phyloP scores from a whole-genome alignment of 2,797 vertebrate genomes.

The Muscicapa striata region DNA sequence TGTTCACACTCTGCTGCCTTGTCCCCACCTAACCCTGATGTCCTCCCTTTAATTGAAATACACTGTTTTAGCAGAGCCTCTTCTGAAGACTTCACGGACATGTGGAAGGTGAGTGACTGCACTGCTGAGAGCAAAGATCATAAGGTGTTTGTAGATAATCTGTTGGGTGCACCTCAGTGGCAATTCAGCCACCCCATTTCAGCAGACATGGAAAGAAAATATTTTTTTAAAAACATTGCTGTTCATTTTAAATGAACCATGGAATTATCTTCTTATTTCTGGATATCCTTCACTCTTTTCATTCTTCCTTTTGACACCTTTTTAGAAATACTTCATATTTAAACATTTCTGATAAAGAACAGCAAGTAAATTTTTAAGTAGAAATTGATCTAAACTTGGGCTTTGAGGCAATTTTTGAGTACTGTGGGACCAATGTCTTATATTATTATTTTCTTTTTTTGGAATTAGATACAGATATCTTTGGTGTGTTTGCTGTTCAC shows the following conservation, averaged over 20 bases:
- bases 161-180: neutral
- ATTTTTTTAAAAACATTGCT: fast-evolving
- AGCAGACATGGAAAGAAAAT: neutral
- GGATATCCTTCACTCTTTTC: neutral
- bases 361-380: neutral
- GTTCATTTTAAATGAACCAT: neutral
- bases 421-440: neutral
- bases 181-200: neutral
- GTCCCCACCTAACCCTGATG: neutral
- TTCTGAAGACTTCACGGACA: neutral
- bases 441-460: neutral
- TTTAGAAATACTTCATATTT: neutral
- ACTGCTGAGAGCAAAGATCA: neutral
- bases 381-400: neutral
- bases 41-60: neutral
- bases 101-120: neutral
- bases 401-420: neutral
- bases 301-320: neutral
- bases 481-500: neutral
- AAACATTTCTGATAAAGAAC: neutral
- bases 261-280: neutral
- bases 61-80: neutral
- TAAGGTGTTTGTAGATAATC: neutral
- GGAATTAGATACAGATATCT: neutral
- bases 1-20: neutral